Percentiles rank a stretch among this genome's conserved stretches.
Conservation (phyloP, 1,140 invertebrate species). For the Centruroides sculpturatus region DNA sequence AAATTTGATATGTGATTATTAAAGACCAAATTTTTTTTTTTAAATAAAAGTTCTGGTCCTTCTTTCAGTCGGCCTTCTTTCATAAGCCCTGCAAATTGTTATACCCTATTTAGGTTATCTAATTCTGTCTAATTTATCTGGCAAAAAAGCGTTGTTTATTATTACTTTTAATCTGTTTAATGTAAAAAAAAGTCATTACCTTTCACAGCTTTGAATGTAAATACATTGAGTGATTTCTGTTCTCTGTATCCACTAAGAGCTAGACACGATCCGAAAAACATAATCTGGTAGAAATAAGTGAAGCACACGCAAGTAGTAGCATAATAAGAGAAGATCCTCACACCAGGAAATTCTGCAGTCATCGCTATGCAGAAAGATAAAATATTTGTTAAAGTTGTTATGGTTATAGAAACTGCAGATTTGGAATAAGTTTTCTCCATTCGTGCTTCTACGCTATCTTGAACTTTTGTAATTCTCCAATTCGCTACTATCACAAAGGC, state of each 20-base stretch:
- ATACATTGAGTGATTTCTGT: slow-evolving; percentile 60
- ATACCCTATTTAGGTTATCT: no score
- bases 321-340: slow-evolving; percentile 91
- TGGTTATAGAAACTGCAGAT: slow-evolving; percentile 94
- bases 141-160: no score
- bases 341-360: slow-evolving; percentile 80
- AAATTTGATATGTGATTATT: no score
- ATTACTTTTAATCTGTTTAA: no score
- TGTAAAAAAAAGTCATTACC: no score
- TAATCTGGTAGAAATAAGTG: slow-evolving; percentile 86
- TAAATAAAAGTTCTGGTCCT: no score
- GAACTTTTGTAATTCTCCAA: slow-evolving; percentile 67
- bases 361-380: slow-evolving; percentile 91
- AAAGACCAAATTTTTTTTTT: no score
- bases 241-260: slow-evolving; percentile 78
- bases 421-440: slow-evolving; percentile 78
- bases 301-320: slow-evolving; percentile 80
- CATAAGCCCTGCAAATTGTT: no score
- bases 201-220: no score
- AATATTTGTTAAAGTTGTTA: slow-evolving; percentile 91
- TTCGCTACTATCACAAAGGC: slow-evolving; percentile 92
- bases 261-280: slow-evolving; percentile 81
- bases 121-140: no score
- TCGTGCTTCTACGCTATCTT: slow-evolving; percentile 60
- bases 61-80: no score